Conservation (phyloP, 1,140 invertebrate genomes). For the Mesaphorura yosii region DNA sequence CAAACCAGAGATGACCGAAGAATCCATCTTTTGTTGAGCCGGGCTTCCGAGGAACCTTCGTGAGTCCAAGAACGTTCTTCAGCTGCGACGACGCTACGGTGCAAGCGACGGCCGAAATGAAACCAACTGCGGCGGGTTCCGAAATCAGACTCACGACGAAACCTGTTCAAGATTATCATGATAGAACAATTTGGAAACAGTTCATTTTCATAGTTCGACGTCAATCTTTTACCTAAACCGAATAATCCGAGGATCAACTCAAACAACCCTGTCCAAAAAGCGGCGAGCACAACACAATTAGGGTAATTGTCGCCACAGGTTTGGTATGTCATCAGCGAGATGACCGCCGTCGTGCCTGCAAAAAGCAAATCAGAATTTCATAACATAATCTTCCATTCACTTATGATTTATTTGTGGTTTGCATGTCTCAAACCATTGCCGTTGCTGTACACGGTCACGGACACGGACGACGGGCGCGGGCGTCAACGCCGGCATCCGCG, state of each 20-base stretch:
- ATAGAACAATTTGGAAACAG: background rate
- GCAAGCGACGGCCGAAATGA: conserved; percentile 77
- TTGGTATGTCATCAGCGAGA: conserved; percentile 42
- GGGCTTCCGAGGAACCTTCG: too few relatives aligned
- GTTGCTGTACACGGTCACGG: too few relatives aligned
- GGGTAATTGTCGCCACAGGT: conserved; percentile 18
- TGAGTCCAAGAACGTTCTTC: conserved; percentile 62
- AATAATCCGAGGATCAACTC: conserved; percentile 15
- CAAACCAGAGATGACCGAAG: conserved; percentile 46
- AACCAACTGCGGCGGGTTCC: conserved; percentile 62
- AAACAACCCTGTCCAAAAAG: conserved; percentile 18
- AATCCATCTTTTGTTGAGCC: conserved; percentile 50
- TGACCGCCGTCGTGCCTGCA: conserved; percentile 75
- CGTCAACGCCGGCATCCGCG: too few relatives aligned
- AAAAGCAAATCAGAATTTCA: too few relatives aligned
- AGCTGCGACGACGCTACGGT: conserved; percentile 75
- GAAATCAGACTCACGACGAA: conserved; percentile 90
- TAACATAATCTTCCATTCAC: too few relatives aligned
- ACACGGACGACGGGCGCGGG: too few relatives aligned
- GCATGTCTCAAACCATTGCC: too few relatives aligned
- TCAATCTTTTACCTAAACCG: conserved; percentile 41
- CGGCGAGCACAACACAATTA: conserved; percentile 12
- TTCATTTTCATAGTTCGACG: too few relatives aligned
- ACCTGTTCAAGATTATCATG: conserved; percentile 44
- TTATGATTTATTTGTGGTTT: too few relatives aligned